Evolutionary conservation across 2,888 invertebrate genomes (phyloP).

Genomic region (Drosophila meridiana): DNA sequence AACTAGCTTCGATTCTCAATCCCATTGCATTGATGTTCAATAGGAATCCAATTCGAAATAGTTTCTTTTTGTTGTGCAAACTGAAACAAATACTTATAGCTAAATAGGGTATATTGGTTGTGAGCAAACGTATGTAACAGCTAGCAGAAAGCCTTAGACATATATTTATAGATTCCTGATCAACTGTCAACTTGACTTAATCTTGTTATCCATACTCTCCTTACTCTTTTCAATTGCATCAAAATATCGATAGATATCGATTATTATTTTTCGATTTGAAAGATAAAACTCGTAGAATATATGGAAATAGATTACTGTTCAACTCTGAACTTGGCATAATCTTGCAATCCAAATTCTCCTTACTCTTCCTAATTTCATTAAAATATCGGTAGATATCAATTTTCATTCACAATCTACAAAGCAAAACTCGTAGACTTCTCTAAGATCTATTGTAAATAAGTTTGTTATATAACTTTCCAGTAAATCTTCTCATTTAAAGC

Average conservation of each 20-base stretch:
- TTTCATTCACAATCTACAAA: neutral
- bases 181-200: too few relatives aligned
- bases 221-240: too few relatives aligned
- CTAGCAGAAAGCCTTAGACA: neutral
- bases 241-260: too few relatives aligned
- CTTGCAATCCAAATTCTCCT: too few relatives aligned
- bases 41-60: constrained; percentile 1
- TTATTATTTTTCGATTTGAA: too few relatives aligned
- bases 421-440: too few relatives aligned
- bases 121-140: neutral
- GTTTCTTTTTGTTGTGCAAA: neutral
- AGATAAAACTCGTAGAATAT: too few relatives aligned
- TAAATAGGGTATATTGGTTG: neutral
- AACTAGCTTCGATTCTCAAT: neutral
- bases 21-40: constrained; percentile 1
- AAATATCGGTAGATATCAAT: neutral
- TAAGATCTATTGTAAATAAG: too few relatives aligned
- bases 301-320: too few relatives aligned
- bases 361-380: neutral
- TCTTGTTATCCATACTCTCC: too few relatives aligned
- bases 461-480: neutral
- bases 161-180: neutral
- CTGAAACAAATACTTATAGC: neutral
- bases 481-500: neutral
- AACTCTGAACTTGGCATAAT: too few relatives aligned